Base-by-base conservation (phyloP, 2,113 vertebrate genomes). In the Eudyptes chrysolophus region DNA sequence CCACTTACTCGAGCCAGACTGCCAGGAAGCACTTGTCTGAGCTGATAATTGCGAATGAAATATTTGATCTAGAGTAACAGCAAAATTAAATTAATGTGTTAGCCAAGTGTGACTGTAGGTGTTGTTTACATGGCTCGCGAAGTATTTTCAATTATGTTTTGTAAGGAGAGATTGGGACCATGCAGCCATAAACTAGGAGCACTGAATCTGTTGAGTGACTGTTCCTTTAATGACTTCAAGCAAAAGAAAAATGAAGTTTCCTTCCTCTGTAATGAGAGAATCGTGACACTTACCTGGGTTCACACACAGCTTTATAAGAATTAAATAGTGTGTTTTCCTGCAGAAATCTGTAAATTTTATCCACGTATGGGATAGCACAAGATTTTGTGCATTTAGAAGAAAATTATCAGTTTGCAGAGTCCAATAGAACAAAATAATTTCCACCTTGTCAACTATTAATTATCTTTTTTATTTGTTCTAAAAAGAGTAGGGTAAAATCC, bases 391-490 rank as follows among this genome's bases (percentile, higher is more conserved):
- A 29, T 65, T 90, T 58, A 74, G 26, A 95, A 77, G 32, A 69
- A 94, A 91, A 92, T 32, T 0, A 62, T 60, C 30, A 4, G 22
- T 44, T 85, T 77, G 11, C 22, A 49, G 18, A 77, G 22, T 62
- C 29, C 22, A 65, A 64, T 1, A 95, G 38, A 91, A 71, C 10
- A 84, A 66, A 97, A 81, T 64, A 32, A 52, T 69, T 94, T 60
- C 48, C 52, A 77, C 54, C 36, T 57, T 71, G 30, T 74, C 26
- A 69, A 46, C 13, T 89, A 74, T 66, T 78, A 84, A 71, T 78
- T 76, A 51, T 18, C 27, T 27, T 55, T 88, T 97, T 98, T 97
- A 96, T 97, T 97, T 90, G 10, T 74, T 75, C 64, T 84, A 58
- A 96, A 96, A 94, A 38, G 14, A 51, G 16, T 29, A 84, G 24